Evolutionary conservation across 2,888 invertebrate species (phyloP).

Genomic region (Scaptomyza caliginosa): DNA sequence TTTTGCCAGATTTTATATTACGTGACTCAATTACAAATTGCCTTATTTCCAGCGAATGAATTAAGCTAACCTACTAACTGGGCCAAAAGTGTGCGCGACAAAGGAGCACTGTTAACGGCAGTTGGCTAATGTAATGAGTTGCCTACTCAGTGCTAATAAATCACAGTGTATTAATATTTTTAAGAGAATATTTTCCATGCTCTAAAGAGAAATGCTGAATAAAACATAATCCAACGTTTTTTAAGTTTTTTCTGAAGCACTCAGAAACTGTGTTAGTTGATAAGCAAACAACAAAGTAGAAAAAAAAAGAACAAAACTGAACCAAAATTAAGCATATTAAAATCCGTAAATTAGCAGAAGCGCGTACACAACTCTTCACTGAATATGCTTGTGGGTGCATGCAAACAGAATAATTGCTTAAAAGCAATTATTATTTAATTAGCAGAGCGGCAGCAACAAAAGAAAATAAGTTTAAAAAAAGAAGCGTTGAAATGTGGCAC

Average conservation of each 20-base stretch:
- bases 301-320: not conserved
- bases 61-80: slow-evolving; percentile 10
- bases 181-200: not conserved
- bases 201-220: not conserved
- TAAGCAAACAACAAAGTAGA: not conserved
- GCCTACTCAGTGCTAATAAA: not conserved
- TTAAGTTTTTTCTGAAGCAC: no score
- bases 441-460: slow-evolving; percentile 35
- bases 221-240: no score
- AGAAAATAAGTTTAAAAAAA: slow-evolving; percentile 13
- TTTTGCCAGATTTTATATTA: slow-evolving; percentile 74
- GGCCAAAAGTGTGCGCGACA: slow-evolving; percentile 2
- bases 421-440: slow-evolving; percentile 63
- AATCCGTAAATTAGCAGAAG: not conserved
- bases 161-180: not conserved
- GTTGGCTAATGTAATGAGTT: slow-evolving; percentile 15
- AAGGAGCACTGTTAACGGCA: slow-evolving; percentile 12
- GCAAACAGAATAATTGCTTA: slow-evolving; percentile 48
- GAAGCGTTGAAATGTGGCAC: slow-evolving; percentile 55
- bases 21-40: slow-evolving; percentile 73
- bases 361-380: slow-evolving; percentile 6
- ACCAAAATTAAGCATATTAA: not conserved
- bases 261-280: not conserved
- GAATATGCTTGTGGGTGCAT: slow-evolving; percentile 24
- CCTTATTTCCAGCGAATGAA: slow-evolving; percentile 52